Base-by-base conservation (phyloP, 2,888 invertebrate species). In the Xanthorhoe spadicearia region DNA sequence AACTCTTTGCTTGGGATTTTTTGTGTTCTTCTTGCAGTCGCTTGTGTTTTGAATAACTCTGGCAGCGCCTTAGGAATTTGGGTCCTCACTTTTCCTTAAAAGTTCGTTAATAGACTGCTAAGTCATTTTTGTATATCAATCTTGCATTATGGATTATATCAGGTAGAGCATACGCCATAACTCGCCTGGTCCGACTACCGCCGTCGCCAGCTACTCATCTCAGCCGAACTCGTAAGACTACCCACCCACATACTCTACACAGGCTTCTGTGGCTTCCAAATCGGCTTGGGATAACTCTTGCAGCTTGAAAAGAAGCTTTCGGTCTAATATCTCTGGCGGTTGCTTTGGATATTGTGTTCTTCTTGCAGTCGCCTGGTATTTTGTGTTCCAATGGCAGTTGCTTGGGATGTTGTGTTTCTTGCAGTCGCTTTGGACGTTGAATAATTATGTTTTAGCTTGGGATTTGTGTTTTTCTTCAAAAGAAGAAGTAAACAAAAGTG, bases 141-240 rank as follows among this genome's bases (percentile, higher is more conserved):
- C 28, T 28, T 28, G 28, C 28, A 28, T 4, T 28, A 5, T 28
- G 5, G n/a, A n/a, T n/a, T n/a, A n/a, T n/a, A n/a, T n/a, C 92
- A 92, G 93, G 92, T 92, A 97, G 98, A 95, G 97, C 98, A 84
- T 96, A 96, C 94, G 97, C 97, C 89, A 97, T 98, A 97, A 97
- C 97, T 84, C 96, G 98, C 80, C 95, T 98, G 94, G 98, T 98
- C 95, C 82, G 82, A 32, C 81, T 91, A 70, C 86, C 87, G 49
- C 83, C 80, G 74, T 77, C 87, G 71, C 89, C 88, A 5, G 84
- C 87, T 69, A 80, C 87, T 83, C 89, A 90, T 70, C 88, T 88
- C 82, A 84, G 84, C 87, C 81, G 89, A 82, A 84, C 82, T 68
- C 89, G 89, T 89, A 86, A 88, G 89, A 58, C 23, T 59, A 62